Evolutionary conservation across 2,888 invertebrate genomes (phyloP).

Genomic region (Agonopterix subpropinquella): DNA sequence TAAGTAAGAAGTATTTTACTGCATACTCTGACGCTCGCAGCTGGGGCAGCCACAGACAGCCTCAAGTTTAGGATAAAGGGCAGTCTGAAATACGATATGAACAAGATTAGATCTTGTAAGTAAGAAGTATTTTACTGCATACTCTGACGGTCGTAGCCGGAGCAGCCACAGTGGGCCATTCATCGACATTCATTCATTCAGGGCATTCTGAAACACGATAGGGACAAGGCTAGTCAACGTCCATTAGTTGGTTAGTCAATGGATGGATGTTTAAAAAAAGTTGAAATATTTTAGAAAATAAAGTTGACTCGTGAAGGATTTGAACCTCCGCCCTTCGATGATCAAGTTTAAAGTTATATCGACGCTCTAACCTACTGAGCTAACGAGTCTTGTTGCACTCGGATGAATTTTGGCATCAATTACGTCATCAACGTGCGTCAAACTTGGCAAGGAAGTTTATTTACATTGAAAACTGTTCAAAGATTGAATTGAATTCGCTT

Average conservation of each 20-base stretch:
- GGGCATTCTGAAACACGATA: too few relatives aligned
- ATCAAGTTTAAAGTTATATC: conserved; percentile 14
- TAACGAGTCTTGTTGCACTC: conserved; percentile 17
- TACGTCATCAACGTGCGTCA: background rate
- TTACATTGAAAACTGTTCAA: too few relatives aligned
- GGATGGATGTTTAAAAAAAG: too few relatives aligned
- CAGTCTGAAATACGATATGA: conserved; percentile 38
- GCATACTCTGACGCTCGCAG: conserved; percentile 22
- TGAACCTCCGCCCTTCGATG: conserved; percentile 22
- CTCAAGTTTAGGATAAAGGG: conserved; percentile 31
- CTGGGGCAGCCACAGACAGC: conserved; percentile 1
- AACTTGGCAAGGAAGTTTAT: too few relatives aligned
- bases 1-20: too few relatives aligned
- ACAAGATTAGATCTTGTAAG: conserved; percentile 6
- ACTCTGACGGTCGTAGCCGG: too few relatives aligned
- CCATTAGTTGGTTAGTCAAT: too few relatives aligned
- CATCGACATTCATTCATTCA: too few relatives aligned
- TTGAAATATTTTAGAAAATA: too few relatives aligned
- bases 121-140: background rate
- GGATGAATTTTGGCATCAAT: background rate
- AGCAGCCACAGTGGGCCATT: too few relatives aligned
- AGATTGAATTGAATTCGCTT: too few relatives aligned
- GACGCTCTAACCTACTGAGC: conserved; percentile 32
- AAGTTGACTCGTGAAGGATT: conserved; percentile 31
- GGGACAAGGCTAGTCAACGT: too few relatives aligned